phyloP scores from a whole-genome alignment of 1,140 invertebrate genomes.

The Anastrepha obliqua region DNA sequence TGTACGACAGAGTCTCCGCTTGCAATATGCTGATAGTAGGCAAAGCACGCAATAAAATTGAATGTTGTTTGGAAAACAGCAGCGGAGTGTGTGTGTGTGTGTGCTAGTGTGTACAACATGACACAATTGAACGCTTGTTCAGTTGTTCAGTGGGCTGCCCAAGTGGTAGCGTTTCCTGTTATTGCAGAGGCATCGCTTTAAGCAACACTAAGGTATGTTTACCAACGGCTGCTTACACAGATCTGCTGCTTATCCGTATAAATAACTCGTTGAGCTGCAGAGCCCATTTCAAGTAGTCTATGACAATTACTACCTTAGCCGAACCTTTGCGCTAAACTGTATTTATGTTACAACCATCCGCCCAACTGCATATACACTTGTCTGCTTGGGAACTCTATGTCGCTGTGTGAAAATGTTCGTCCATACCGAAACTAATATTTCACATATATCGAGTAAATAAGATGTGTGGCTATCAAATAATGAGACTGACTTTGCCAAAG shows the following conservation, averaged over 20 bases:
- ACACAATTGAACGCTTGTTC: constrained; percentile 32
- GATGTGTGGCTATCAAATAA: too few relatives aligned
- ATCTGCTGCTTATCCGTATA: neutral
- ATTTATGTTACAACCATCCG: neutral
- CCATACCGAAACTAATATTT: too few relatives aligned
- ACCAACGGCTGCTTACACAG: neutral
- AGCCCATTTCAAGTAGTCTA: neutral
- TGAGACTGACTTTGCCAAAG: too few relatives aligned
- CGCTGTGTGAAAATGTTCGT: too few relatives aligned
- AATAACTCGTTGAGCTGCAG: neutral
- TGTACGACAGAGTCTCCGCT: neutral
- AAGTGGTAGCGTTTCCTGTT: neutral
- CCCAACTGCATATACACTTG: too few relatives aligned
- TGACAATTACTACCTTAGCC: neutral
- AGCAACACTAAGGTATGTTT: neutral
- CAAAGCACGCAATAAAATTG: constrained; percentile 35
- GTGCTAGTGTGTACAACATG: neutral
- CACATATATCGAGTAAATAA: too few relatives aligned
- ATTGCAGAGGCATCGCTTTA: neutral
- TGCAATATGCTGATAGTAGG: neutral
- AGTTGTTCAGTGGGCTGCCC: neutral
- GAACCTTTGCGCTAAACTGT: neutral
- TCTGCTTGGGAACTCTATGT: too few relatives aligned
- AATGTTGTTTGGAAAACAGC: too few relatives aligned
- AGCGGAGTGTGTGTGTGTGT: neutral